Base-by-base conservation (phyloP, 1,140 invertebrate species). In the Heliconius hewitsoni region DNA sequence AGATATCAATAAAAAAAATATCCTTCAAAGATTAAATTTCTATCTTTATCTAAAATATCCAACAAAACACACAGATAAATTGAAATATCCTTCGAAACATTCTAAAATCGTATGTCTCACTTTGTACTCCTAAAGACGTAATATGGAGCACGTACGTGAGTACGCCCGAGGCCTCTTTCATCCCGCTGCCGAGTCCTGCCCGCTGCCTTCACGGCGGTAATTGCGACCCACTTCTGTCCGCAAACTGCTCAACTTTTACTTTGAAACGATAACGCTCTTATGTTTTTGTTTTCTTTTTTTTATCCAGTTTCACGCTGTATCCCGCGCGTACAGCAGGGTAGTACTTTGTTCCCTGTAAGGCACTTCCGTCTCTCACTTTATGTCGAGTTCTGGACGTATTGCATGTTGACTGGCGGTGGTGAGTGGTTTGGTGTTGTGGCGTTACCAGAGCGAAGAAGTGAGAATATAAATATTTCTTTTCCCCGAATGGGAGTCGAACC, bases 151-250 rank as follows among this genome's bases (percentile, higher is more conserved):
- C 60, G 60, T 66, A 23, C 27, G 60, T 66, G 30, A 3, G 30
- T 34, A 34, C 13, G 60, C 60, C 60, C 27, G 60, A 16, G 60
- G 60, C 60, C 11, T 16, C 60, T 66, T 66, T 66, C 60, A 66
- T 66, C 23, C 13, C 27, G 9, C 23, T 5, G 23, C 27, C 60
- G 42, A 27, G 60, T 66, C 60, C 60, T 66, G 60, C 60, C 60
- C 60, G 42, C 72, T 55, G 46, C 66, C 60, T 66, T 13, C 27
- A 71, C 66, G 75, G 66, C 30, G 60, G 60, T 71, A 71, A 71
- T 76, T 76, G 55, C 60, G 75, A 42, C 75, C 75, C 42, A 71
- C 60, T 76, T 76, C 34, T 42, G 46, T 74, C 60, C 73, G 46
- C 73, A 55, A 74, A 74, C 73, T 57, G 23, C 27, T 66, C 27